phyloP scores from a whole-genome alignment of 2,888 invertebrate genomes.

The Torymus aiolomorphi region DNA sequence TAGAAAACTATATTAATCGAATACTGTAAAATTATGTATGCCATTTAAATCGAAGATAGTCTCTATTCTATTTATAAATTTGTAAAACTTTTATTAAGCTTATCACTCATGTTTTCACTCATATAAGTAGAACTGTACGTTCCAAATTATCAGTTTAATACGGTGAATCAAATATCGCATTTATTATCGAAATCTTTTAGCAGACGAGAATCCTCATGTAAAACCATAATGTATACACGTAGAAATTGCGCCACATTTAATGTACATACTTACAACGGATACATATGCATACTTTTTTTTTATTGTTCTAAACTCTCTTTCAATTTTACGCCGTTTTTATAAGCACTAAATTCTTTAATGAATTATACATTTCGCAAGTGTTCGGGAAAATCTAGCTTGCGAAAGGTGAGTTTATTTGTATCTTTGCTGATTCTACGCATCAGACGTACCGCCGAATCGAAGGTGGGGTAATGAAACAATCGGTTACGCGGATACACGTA shows the following conservation, averaged over 20 bases:
- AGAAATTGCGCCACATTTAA: conserved; percentile 29
- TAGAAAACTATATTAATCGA: neutral
- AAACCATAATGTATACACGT: conserved; percentile 1
- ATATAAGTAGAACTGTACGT: conserved; percentile 14
- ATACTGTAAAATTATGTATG: neutral
- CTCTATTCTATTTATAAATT: conserved; percentile 38
- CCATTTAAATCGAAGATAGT: conserved; percentile 20
- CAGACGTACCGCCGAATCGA: too few species aligned
- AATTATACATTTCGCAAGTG: conserved; percentile 40
- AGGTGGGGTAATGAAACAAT: too few species aligned
- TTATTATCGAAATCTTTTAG: conserved; percentile 9
- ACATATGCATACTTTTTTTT: neutral
- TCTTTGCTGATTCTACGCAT: neutral
- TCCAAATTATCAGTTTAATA: neutral
- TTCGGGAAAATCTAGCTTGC: neutral
- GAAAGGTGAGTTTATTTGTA: conserved; percentile 10
- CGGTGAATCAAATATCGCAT: conserved; percentile 1
- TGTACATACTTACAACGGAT: neutral
- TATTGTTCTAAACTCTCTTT: conserved; percentile 22
- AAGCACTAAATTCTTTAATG: conserved; percentile 35
- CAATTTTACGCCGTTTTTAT: conserved; percentile 34
- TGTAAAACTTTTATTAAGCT: conserved; percentile 34
- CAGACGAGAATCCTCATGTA: neutral
- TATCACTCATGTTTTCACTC: conserved; percentile 21
- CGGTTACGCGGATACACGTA: too few species aligned